Base-by-base conservation (phyloP, 2,888 invertebrate genomes). In the Hirtodrosophila alboralis region DNA sequence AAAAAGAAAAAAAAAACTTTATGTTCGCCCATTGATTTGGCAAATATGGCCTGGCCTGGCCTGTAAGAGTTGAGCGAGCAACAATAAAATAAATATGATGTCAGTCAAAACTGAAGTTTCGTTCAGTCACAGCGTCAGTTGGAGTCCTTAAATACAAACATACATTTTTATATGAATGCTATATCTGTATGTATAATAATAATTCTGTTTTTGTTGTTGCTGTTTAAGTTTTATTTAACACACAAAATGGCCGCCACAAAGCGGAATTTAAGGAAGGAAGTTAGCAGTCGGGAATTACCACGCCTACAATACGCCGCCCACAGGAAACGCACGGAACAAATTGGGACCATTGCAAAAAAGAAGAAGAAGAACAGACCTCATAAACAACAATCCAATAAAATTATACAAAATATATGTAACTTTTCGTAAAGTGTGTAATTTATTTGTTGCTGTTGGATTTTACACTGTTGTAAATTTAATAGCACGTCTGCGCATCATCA, bases 281-380 rank as follows among this genome's bases (percentile, higher is more conserved):
- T 77, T 54, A 65, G 67, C 84, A 72, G 58, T 48, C 60, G 61
- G 53, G 64, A 84, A 63, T 66, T 59, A 61, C 54, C 27, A 47
- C 48, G 30, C 52, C 59, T 56, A 57, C 2, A 3, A 2, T 59
- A 47, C 63, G 65, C 57, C 41, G 51, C 48, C 40, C 60, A 31
- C 68, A 56, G 73, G 70, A 76, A 76, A 41, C 64, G 45, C 38
- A 61, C 57, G 59, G 66, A 73, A 81, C 80, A 81, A 81, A 81
- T 81, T 81, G 80, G 61, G 44, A 8, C 14, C 58, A 52, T 38
- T 69, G 47, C 14, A 23, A 45, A 38, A 48, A 10, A 57, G 28
- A 45, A 23, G 18, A 45, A 38, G 44, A 10, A 57, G 28, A 45
- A 23, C 43, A 18, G 45, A 36, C 23, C 23, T 21, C 34, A 12